Evolutionary conservation across 2,888 invertebrate species (phyloP), one percentile per base, ranked within the genome.

Genomic region (Copidosoma aretas): DNA sequence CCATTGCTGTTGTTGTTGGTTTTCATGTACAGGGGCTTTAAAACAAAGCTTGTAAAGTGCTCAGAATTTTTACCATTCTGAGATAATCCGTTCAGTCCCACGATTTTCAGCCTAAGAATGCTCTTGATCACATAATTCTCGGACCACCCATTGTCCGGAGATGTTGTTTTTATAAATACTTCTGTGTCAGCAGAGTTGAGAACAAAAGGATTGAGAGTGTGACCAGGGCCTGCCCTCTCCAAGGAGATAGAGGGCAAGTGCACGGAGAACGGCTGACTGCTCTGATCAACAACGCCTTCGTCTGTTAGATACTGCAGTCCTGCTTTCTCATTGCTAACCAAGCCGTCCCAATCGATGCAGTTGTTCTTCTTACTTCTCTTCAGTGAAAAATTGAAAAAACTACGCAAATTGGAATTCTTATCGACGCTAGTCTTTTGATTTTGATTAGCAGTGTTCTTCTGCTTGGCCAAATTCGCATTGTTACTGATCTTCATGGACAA

Each of bases 1-100:
- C 76, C 75, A 24, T 75, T 64, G 64, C 58, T 74, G 46, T 77
- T 80, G 59, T 81, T 52, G 52, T 22, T 82, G 25, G 72, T 79
- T 65, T 76, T 80, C 68, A 82, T 76, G 41, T 84, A 84, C 3
- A 82, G 71, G 1, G 88, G 88, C 73, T 86, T 86, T 62, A 88
- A 71, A 46, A 84, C 77, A 63, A 86, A 80, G 73, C 86, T 86
- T 67, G 85, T 87, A 72, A 88, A 88, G 73, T 86, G 84, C 74
- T 88, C 88, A 0, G 82, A 78, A 22, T 81, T 81, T 51, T 83
- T 82, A 58, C 84, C 82, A 60, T 82, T 80, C 21, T 83, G 81
- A 62, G 84, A 81, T 21, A 84, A 81, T 46, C 76, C 77, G 54
- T 83, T 75, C 39, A 84, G 79, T 22, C 85, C 83, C 15, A 84